phyloP scores from a whole-genome alignment of 2,797 vertebrate species.

The Falco peregrinus region DNA sequence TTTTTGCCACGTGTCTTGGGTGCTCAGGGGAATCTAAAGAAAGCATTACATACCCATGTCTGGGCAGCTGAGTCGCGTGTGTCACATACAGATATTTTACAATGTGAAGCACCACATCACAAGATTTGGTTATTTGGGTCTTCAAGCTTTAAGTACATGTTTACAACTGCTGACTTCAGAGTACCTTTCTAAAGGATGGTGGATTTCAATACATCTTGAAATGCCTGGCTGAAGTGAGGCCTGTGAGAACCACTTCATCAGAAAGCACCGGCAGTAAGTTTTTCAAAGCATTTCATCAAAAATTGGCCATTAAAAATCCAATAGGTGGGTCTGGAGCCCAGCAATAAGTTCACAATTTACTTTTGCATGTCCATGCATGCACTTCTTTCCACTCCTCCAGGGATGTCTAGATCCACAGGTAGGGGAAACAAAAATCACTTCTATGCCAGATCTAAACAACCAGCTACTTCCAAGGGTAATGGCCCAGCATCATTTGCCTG shows the following conservation, averaged over 20 bases:
- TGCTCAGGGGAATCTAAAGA: neutral
- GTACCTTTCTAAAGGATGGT: neutral
- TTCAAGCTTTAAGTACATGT: neutral
- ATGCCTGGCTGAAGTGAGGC: neutral
- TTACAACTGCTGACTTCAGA: neutral
- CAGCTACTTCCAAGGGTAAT: neutral
- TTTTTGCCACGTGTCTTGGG: neutral
- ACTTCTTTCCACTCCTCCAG: neutral
- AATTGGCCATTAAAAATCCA: neutral
- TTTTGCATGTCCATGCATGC: neutral
- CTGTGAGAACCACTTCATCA: neutral
- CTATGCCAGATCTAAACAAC: neutral
- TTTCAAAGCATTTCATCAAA: neutral
- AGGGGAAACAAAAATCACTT: neutral
- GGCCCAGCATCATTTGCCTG: neutral
- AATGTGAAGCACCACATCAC: fast-evolving
- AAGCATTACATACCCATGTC: neutral
- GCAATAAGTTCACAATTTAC: neutral
- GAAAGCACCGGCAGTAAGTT: neutral
- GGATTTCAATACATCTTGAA: neutral
- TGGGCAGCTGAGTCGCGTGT: neutral
- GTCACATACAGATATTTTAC: neutral
- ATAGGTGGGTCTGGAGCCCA: neutral
- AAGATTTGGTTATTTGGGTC: neutral
- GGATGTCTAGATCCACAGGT: neutral